These are phyloP conservation scores for Drosophila bipectinata DNA, from an alignment of 1,140 invertebrate genomes.

Conservation along the genomic window DNA sequence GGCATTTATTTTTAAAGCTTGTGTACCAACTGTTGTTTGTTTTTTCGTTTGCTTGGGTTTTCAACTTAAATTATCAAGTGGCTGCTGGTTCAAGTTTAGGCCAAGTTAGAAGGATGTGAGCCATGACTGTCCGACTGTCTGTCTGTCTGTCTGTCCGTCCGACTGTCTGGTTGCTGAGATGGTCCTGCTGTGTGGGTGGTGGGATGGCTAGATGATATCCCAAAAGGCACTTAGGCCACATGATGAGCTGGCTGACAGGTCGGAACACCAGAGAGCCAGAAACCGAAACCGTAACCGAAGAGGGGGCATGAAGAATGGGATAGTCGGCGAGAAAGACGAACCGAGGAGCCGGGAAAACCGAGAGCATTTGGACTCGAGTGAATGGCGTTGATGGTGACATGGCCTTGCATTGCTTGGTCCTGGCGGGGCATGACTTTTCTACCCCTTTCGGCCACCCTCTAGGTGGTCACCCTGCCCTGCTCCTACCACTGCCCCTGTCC, in stretches of 20 bases:
- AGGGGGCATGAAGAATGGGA: neutral
- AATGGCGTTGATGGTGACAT: conserved; percentile 55
- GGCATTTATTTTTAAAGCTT: neutral
- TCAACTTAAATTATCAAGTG: conserved; percentile 22
- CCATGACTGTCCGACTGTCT: neutral
- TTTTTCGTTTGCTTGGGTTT: conserved; percentile 7
- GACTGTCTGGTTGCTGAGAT: neutral
- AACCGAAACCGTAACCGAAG: neutral
- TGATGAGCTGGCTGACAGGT: conserved; percentile 65
- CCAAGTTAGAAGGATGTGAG: conserved; percentile 4
- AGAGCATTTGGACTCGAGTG: conserved; percentile 31
- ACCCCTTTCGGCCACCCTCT: neutral
- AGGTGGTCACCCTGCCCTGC: neutral
- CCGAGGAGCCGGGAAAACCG: neutral
- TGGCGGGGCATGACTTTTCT: conserved; percentile 16
- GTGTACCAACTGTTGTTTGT: neutral
- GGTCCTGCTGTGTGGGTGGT: neutral
- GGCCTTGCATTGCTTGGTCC: conserved; percentile 63
- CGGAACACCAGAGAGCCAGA: conserved; percentile 11
- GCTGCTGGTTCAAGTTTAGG: conserved; percentile 11
- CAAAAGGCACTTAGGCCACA: conserved; percentile 54
- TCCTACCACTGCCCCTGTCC: neutral
- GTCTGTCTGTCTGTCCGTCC: neutral
- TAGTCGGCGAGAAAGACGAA: neutral
- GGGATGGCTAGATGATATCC: conserved; percentile 12